Evolutionary conservation across 2,888 invertebrate species (phyloP), one percentile per base, ranked within the genome.

Genomic region (Elmis aenea): DNA sequence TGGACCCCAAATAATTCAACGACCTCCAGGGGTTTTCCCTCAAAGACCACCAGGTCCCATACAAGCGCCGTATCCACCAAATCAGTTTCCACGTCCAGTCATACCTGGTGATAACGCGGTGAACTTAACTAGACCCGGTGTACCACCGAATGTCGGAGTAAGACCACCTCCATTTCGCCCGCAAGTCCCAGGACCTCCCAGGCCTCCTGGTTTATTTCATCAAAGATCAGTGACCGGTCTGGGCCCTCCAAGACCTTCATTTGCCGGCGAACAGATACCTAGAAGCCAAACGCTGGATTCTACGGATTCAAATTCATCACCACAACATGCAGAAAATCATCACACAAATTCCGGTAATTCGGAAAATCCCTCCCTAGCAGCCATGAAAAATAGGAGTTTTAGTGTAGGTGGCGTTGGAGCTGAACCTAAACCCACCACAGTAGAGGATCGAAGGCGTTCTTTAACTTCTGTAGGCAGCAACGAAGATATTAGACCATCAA

Each of bases 361-460:
- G 20, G 30, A 26, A 20, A 39, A 29, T 32, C 50, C 58, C 45
- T 46, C 68, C 44, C 58, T 70, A 44, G 70, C 70, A 41, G 59
- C 69, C 48, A 64, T 68, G 46, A 74, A 75, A 61, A 70, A 70
- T 15, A 69, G 75, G 57, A 75, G 74, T 52, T 74, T 63, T 44
- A 76, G 74, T 50, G 70, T 75, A 48, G 69, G 72, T 36, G 72
- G 72, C 15, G 72, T 73, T 47, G 68, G 71, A 23, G 71, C 71
- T 11, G 63, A 72, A 42, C 36, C 46, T 6, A 68, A 69, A 15
- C 57, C 69, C 28, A 69, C 70, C 54, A 43, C 62, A 42, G 71
- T 72, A 45, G 76, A 75, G 48, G 74, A 74, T 54, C 63, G 74
- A 29, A 63, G 74, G 40, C 70, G 71, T 51, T 73, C 74, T 3